Base-by-base conservation (phyloP, 92 coral and sea anemone species). In the Scolanthus callimorphus region DNA sequence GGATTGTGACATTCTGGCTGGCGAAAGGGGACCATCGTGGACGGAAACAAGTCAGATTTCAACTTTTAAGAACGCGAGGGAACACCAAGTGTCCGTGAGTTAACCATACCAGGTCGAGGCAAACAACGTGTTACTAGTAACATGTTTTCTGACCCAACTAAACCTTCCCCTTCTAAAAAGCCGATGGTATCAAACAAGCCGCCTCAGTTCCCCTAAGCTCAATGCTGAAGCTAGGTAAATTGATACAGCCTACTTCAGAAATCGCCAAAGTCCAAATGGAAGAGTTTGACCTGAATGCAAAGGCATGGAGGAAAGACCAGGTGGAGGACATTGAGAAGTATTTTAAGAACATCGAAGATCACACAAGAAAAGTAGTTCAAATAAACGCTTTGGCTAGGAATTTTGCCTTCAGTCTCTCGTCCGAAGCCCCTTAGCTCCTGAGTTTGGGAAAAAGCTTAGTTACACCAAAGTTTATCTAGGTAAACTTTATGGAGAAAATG, bases 1-100 rank as follows among this genome's bases (percentile, higher is more conserved):
- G 70, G 64, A 76, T 59, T 82, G 89, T 70, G 83, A 76, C 71
- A 10, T 82, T 12, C 65, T 82, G 27, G 83, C 83, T 6, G 89
- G 89, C 27, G 73, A 82, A 65, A 59, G 83, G 12, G 80, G 80
- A 22, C 89, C 89, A 25, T 82, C 89, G 24, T 76, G 46, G 61
- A 63, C 72, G 17, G 79, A 82, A 19, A 56, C 65, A 15, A 54
- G 67, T 4, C 83, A 82, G 57, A 76, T 76, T 12, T 51, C 64
- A 38, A 62, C n/a, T n/a, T n/a, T n/a, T n/a, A n/a, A n/a, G n/a
- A n/a, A n/a, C n/a, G n/a, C n/a, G n/a, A n/a, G n/a, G n/a, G n/a
- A n/a, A n/a, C n/a, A n/a, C n/a, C n/a, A n/a, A n/a, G n/a, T n/a
- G n/a, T n/a, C n/a, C n/a, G n/a, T n/a, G n/a, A n/a, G n/a, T n/a